Base-by-base conservation (phyloP, 1,140 invertebrate species). In the Apis laboriosa region DNA sequence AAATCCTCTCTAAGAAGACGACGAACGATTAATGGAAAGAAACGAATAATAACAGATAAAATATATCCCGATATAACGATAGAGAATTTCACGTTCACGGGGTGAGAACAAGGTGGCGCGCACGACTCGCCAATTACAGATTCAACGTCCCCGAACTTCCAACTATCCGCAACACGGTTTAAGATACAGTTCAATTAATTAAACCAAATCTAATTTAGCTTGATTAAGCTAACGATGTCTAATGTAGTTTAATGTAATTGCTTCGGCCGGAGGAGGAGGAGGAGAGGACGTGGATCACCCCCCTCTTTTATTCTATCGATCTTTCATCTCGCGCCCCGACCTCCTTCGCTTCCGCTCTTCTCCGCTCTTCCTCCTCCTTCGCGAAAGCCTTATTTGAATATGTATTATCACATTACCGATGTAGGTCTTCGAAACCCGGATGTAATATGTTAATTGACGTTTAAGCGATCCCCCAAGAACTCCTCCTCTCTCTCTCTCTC, bases 361-460 rank as follows among this genome's bases (percentile, higher is more conserved):
- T 34, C 34, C 28, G 2, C 1, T 2, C 34, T 7, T 43, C 5
- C 34, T 4, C 55, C 55, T 56, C 13, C n/a, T 63, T 24, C 13
- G 19, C 43, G 17, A 51, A 55, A 56, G 53, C n/a, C 79, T 75
- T 56, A 67, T 80, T 80, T 75, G 72, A 80, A 75, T 75, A 75
- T 66, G 79, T 80, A 80, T 75, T 80, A 75, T 67, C 72, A 75
- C 61, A 80, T 64, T 66, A 66, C 21, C 61, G 12, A 56, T 34
- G 79, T 67, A 80, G 61, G n/a, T 56, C n/a, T 53, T 74, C 76
- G 55, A 68, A 82, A 77, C 55, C 53, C 74, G 13, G 56, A 43
- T 68, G 49, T 82, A 86, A 87, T 87, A 77, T 86, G 86, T 84
- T 86, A 87, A 87, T 86, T 86, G 68, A 77, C 82, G 66, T 83